A percentile compares a stretch with the other conserved stretches of the same genome.
Conservation (phyloP, 1,140 invertebrate genomes). For the Neuroterus valhalla region DNA sequence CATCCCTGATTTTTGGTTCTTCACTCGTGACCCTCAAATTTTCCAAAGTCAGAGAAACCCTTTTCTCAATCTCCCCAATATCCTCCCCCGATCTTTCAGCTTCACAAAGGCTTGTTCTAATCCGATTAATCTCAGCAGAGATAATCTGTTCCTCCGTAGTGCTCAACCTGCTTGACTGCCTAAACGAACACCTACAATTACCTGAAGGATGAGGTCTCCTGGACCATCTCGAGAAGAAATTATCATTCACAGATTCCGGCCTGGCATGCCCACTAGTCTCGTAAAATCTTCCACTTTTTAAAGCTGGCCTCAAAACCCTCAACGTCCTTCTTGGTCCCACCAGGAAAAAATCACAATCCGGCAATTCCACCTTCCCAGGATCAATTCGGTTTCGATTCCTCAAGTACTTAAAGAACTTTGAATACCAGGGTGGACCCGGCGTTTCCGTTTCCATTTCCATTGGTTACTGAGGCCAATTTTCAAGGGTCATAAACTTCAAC, state of each 20-base stretch:
- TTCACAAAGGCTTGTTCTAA: constrained; percentile 67
- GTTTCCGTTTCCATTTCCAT: constrained; percentile 25
- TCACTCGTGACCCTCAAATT: constrained; percentile 31
- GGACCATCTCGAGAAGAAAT: constrained; percentile 69
- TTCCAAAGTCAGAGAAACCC: constrained; percentile 49
- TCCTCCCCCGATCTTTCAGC: constrained; percentile 59
- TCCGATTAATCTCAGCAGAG: constrained; percentile 64
- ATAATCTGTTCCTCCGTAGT: constrained; percentile 62
- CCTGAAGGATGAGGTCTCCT: constrained; percentile 66
- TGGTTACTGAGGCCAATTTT: not conserved
- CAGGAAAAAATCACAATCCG: constrained; percentile 69
- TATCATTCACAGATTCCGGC: constrained; percentile 68
- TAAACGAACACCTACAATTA: constrained; percentile 70
- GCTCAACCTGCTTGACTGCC: constrained; percentile 58
- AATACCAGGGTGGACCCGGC: constrained; percentile 56
- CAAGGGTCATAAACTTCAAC: constrained; percentile 15
- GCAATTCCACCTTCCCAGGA: constrained; percentile 63
- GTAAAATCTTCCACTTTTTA: constrained; percentile 60
- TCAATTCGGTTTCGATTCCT: constrained; percentile 64
- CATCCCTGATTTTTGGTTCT: constrained; percentile 19
- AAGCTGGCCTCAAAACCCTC: constrained; percentile 60
- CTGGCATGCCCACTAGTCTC: constrained; percentile 58
- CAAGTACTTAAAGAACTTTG: constrained; percentile 61
- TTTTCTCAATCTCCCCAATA: constrained; percentile 64
- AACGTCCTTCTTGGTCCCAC: constrained; percentile 65